Evolutionary conservation across 2,113 vertebrate species (phyloP).

Genomic region (Sceloporus undulatus): DNA sequence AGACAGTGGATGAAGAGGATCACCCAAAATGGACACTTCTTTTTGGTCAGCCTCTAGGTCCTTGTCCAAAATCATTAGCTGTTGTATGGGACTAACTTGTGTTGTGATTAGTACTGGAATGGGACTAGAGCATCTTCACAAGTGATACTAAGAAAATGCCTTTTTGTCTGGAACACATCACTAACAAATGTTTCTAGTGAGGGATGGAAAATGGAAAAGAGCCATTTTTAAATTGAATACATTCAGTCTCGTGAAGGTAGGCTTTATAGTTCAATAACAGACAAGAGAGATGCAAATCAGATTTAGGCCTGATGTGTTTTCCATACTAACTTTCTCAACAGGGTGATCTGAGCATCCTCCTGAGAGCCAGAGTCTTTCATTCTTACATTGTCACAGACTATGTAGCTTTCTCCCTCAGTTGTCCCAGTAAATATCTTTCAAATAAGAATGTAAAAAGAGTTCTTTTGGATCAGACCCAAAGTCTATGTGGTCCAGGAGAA

Average conservation of each 20-base stretch:
- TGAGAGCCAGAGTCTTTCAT: background rate
- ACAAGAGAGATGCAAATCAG: background rate
- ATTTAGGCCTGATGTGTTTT: background rate
- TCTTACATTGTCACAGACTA: background rate
- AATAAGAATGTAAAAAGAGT: background rate
- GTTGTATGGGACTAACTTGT: background rate
- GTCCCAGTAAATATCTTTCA: background rate
- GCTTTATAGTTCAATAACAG: background rate
- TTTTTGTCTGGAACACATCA: slow-evolving; percentile 17
- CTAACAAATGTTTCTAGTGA: background rate
- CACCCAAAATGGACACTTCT: background rate
- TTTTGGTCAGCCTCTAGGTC: background rate
- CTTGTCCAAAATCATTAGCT: background rate
- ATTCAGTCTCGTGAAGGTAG: background rate
- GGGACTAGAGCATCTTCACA: background rate
- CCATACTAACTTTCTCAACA: background rate
- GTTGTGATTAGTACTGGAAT: background rate
- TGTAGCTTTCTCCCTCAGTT: background rate
- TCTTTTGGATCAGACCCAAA: background rate
- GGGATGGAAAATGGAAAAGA: background rate
- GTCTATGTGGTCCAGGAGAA: background rate
- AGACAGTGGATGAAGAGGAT: background rate
- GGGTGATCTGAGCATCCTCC: background rate
- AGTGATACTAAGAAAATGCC: background rate
- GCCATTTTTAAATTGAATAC: slow-evolving; percentile 17